phyloP scores from a whole-genome alignment of 1,140 invertebrate species.

The Phocides pigmalion region DNA sequence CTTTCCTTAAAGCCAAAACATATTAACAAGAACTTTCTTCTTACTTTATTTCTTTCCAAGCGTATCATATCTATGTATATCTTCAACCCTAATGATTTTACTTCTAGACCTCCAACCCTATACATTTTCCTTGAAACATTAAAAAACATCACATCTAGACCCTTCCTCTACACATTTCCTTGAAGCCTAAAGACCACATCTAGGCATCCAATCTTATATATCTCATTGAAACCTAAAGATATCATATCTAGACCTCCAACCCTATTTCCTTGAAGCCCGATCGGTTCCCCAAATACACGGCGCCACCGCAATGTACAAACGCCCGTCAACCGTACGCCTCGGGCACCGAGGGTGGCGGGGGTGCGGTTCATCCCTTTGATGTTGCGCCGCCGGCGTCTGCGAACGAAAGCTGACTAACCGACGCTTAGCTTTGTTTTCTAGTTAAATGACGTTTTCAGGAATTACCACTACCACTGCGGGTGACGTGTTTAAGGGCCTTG shows the following conservation, averaged over 20 bases:
- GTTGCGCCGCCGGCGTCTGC: constrained; percentile 64
- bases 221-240: not conserved
- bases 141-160: too few species aligned
- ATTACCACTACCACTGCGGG: constrained; percentile 52
- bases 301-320: constrained; percentile 47
- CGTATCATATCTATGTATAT: too few species aligned
- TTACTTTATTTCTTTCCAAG: too few species aligned
- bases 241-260: not conserved
- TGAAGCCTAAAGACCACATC: too few species aligned
- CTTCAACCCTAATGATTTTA: too few species aligned
- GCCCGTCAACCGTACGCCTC: constrained; percentile 47
- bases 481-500: constrained; percentile 46
- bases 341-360: constrained; percentile 42
- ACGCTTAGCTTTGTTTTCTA: constrained; percentile 75
- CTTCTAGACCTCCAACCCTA: too few species aligned
- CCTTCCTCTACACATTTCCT: too few species aligned
- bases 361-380: constrained; percentile 70
- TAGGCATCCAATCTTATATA: too few species aligned
- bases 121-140: too few species aligned
- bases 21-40: too few species aligned
- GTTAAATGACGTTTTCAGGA: constrained; percentile 68
- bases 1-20: too few species aligned
- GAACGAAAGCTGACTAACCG: constrained; percentile 71
- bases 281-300: constrained; percentile 56
- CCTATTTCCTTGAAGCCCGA: constrained; percentile 33